phyloP scores from a whole-genome alignment of 2,888 invertebrate genomes.

The Lordiphosa fenestrarum region DNA sequence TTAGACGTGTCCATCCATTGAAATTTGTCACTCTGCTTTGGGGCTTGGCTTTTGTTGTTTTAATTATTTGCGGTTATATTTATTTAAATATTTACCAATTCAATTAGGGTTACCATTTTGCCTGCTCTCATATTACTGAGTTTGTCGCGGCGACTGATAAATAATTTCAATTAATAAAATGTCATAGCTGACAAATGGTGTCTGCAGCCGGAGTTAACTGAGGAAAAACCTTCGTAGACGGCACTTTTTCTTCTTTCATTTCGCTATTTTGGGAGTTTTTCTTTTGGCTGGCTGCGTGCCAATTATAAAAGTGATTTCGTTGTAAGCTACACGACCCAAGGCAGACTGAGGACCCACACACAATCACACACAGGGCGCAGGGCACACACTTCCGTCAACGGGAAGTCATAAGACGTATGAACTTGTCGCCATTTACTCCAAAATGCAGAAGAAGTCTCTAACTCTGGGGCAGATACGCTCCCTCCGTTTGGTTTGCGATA shows the following conservation, averaged over 20 bases:
- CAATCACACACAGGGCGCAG: constrained; percentile 34
- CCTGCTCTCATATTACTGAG: constrained; percentile 46
- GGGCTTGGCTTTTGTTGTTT: constrained; percentile 68
- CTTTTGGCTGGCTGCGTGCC: constrained; percentile 73
- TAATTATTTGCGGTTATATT: constrained; percentile 75
- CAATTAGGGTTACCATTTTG: constrained; percentile 57
- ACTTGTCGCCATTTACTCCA: constrained; percentile 60
- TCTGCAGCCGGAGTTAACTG: constrained; percentile 67
- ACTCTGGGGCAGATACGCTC: constrained; percentile 41
- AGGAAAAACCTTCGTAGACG: constrained; percentile 49
- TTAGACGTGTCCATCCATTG: constrained; percentile 65
- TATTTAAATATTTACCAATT: constrained; percentile 76
- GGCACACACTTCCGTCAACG: constrained; percentile 76
- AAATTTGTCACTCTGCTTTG: constrained; percentile 46
- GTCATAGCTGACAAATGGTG: constrained; percentile 66
- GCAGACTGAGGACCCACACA: constrained; percentile 55
- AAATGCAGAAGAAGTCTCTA: constrained; percentile 22
- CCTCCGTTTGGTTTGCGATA: constrained; percentile 65
- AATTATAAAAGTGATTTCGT: constrained; percentile 73
- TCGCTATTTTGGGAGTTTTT: constrained; percentile 42
- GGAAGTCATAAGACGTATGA: constrained; percentile 76
- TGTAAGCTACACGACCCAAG: constrained; percentile 71
- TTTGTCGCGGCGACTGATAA: constrained; percentile 31
- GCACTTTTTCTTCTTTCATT: constrained; percentile 20
- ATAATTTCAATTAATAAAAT: constrained; percentile 72